Evolutionary conservation across 2,113 vertebrate species (phyloP), one percentile per base, ranked within the genome.

Genomic region (Ptyas mucosa): DNA sequence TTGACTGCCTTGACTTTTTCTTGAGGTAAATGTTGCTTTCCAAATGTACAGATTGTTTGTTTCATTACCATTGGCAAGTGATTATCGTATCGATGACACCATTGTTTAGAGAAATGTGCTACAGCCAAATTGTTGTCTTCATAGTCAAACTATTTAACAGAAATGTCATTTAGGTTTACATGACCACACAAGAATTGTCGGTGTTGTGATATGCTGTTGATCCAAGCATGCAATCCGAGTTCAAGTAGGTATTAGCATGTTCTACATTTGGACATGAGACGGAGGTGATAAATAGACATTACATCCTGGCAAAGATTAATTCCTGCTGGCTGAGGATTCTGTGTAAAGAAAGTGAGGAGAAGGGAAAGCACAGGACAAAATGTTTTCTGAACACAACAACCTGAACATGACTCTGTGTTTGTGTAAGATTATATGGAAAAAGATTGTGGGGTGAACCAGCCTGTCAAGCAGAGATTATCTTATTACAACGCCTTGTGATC

Each of bases 91-190:
- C 88, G 23, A 86, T 92, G 90, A 90, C 43, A 43, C 53, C 88
- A n/a, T 61, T 75, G 64, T 46, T 91, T n/a, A 6, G 20, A 94
- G 94, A 55, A 58, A 61, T 53, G n/a, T 91, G 88, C 57, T 94
- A 91, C 89, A 69, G 86, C 69, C 87, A 29, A 53, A 92, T 92
- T 91, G 5, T 23, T 94, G 94, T 55, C 92, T 53, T 92, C 54
- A 90, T 46, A 90, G 87, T 54, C 51, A 57, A 93, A 92, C 89
- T 94, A 52, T 95, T 93, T 49, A 94, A 94, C 55, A 1, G 86
- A 75, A 93, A 95, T 94, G 24, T n/a, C 81, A 81, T 93, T 95
- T 95, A 89, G 55, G 91, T 95, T 95, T 87, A 15, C 81, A 24
- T 26, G 90, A 21, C 29, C 92, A 64, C 90, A 95, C 94, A 90